Evolutionary conservation across 2,113 vertebrate species (phyloP), one percentile per base, ranked within the genome.

Genomic region (Athene noctua): DNA sequence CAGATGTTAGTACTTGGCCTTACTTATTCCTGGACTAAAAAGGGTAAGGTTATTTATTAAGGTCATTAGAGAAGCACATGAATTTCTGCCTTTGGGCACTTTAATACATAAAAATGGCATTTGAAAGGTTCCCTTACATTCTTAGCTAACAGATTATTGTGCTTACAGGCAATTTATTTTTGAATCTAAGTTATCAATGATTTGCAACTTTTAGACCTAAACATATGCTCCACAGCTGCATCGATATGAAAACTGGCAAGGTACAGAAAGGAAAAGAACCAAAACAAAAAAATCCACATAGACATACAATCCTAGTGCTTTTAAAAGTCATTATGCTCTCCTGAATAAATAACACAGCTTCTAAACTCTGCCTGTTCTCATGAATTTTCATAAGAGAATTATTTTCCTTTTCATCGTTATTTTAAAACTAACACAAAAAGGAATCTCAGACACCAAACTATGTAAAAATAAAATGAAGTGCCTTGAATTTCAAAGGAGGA

Each of bases 321-420:
- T 92, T 40, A 92, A 65, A 90, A 94, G 80, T 71, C 65, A 90
- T 71, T 94, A 81, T 61, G 58, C 52, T 77, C 61, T 73, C 58
- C 27, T 81, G 94, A 96, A 95, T 91, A 97, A 94, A 94, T 81
- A 96, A 90, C 46, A 80, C 46, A 92, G 59, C 82, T 95, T 94
- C 85, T 86, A 77, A 86, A 94, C 55, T 47, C 94, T 74, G 74
- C 40, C 54, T 62, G 30, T 26, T 94, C 93, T 95, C 95, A 96
- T 95, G 95, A 95, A 96, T 96, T 97, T 97, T 97, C 92, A 96
- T 94, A 90, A 90, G 88, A 92, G 51, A 96, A 94, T 93, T 92
- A 86, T 96, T 96, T 97, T 86, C 30, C 86, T 92, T 96, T 96
- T 94, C 86, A 95, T 97, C 49, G 0, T 93, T 95, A 93, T 95